Evolutionary conservation across 2,113 vertebrate genomes (phyloP), one percentile per base, ranked within the genome.

Genomic region (Lepus europaeus): DNA sequence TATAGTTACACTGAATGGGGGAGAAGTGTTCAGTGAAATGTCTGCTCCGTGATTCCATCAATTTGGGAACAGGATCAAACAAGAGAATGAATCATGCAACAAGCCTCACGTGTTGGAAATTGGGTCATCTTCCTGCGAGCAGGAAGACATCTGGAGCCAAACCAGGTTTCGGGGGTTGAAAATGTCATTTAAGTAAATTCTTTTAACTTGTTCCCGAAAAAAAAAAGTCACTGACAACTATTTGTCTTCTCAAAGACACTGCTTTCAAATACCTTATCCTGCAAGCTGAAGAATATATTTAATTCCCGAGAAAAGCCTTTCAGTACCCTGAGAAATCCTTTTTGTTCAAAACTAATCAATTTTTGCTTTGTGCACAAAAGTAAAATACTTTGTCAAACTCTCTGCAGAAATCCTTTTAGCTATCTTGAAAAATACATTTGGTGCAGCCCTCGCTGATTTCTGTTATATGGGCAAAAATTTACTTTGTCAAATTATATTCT

Each of bases 401-500:
- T 95, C 96, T 94, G 83, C 79, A 97, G 93, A 98, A 98, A 98
- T 97, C 73, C 86, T 98, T 98, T 96, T 96, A 97, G 91, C 91
- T 97, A 96, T 96, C 96, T 97, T 97, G 96, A 97, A 97, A 97
- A 96, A 39, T 81, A 53, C 91, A 95, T 98, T 98, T 97, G 74
- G 72, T 97, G 95, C 64, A 98, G 92, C 92, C 68, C 51, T 95
- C 83, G 83, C 95, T 97, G 97, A 95, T 97, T 98, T 97, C 90
- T 97, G 82, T 90, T 97, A 96, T 95, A 95, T 45, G 90, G 97
- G 91, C 78, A 98, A 98, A 98, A 97, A 96, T 97, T 97, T 96
- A 96, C 96, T 98, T 97, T 97, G 95, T 97, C 96, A 98, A 97
- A 98, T 98, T 98, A 98, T 97, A 92, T 98, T 98, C 97, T 98